phyloP scores from a whole-genome alignment of 2,113 vertebrate species.

The Catagonus wagneri region DNA sequence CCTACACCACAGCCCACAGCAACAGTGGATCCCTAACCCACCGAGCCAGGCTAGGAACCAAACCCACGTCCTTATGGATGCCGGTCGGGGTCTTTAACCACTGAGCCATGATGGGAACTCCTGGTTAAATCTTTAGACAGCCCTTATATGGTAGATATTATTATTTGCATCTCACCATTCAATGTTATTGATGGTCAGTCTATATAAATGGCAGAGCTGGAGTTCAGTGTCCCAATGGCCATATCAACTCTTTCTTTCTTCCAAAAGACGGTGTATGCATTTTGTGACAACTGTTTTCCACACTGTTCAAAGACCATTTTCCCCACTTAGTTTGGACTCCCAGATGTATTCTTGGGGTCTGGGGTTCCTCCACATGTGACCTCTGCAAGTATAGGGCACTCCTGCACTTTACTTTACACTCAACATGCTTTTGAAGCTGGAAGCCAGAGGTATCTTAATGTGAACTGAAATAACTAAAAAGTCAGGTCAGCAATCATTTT shows the following conservation, averaged over 20 bases:
- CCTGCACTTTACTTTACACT: slow-evolving; percentile 28
- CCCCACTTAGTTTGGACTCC: slow-evolving; percentile 33
- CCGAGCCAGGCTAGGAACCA: too few species aligned
- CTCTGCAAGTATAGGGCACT: slow-evolving; percentile 45
- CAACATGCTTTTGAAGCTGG: slow-evolving; percentile 69
- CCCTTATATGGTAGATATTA: background rate
- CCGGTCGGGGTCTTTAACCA: too few species aligned
- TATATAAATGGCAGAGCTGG: background rate
- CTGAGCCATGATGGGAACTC: too few species aligned
- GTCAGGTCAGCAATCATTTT: slow-evolving; percentile 76
- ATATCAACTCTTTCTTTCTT: background rate
- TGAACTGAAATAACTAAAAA: slow-evolving; percentile 73
- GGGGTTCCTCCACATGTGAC: slow-evolving; percentile 45
- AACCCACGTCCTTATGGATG: too few species aligned
- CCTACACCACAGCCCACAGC: too few species aligned
- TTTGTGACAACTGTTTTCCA: slow-evolving; percentile 18
- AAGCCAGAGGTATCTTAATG: slow-evolving; percentile 62
- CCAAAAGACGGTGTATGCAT: background rate
- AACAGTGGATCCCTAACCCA: too few species aligned
- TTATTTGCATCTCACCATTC: background rate
- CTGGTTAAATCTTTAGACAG: slow-evolving; percentile 12
- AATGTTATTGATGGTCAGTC: background rate
- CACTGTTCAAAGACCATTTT: slow-evolving; percentile 41
- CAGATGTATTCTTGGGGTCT: slow-evolving; percentile 44
- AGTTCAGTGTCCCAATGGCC: background rate